Evolutionary conservation across 2,797 vertebrate species (phyloP).

Genomic region (Melanotaenia maccullochi): DNA sequence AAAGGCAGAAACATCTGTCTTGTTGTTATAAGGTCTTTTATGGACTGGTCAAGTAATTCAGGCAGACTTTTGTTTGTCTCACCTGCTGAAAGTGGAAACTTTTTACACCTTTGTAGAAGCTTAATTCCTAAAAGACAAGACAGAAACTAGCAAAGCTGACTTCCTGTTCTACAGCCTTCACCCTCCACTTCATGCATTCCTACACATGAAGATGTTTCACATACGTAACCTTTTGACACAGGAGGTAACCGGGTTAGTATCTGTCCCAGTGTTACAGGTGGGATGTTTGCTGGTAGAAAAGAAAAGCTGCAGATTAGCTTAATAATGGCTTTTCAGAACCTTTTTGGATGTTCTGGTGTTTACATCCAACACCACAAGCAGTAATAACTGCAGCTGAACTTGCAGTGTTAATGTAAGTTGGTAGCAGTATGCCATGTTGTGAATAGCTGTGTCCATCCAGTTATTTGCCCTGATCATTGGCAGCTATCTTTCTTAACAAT

Average conservation of each 20-base stretch:
- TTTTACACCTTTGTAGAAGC: not conserved
- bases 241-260: too few relatives aligned
- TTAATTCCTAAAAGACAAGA: not conserved
- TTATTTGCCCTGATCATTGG: not conserved
- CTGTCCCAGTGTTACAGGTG: too few relatives aligned
- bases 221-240: too few relatives aligned
- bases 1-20: not conserved
- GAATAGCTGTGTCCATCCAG: accelerated
- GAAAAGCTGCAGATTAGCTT: too few relatives aligned
- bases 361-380: too few relatives aligned
- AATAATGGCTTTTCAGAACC: too few relatives aligned
- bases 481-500: conserved; percentile 1
- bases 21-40: not conserved
- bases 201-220: too few relatives aligned
- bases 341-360: not conserved
- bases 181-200: not conserved
- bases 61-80: not conserved
- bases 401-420: not conserved
- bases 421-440: not conserved
- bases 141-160: not conserved
- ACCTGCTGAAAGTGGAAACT: not conserved
- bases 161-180: not conserved
- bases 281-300: too few relatives aligned
- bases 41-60: too few relatives aligned
- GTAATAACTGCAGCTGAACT: not conserved